Evolutionary conservation across 2,888 invertebrate species (phyloP), one percentile per base, ranked within the genome.

Genomic region (Holacanthella duospinosa): DNA sequence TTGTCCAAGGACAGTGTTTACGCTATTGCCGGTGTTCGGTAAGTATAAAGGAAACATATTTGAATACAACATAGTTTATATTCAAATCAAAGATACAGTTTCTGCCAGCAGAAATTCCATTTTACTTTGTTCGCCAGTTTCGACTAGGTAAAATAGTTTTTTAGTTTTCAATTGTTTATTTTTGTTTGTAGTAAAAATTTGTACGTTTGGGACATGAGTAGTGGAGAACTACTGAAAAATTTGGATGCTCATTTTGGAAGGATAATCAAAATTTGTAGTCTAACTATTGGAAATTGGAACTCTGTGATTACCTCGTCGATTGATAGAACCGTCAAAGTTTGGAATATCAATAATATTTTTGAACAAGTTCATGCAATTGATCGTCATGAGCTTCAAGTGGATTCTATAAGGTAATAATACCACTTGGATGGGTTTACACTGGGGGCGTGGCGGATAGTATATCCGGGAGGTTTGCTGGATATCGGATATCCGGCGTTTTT

Each of bases 321-420:
- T 58, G 97, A 99, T 78, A 84, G 96, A 65, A 93, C 94, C 0
- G 95, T 97, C 6, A 97, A 97, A 82, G 93, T 96, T 2, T 97
- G 97, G 97, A 97, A 97, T 77, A 93, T 99, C 63, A 94, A 96
- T 77, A 97, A 97, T 77, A 96, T 97, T 70, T 93, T 95, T 75
- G 96, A 97, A 76, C 93, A 95, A 77, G 94, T 95, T 0, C 93
- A 94, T 75, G 90, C 91, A 48, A 94, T 97, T 69, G 93, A 95
- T 75, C 81, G 95, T 9, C 94, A 96, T 76, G 97, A 97, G 75
- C 80, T 95, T 65, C 93, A 93, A 72, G 92, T 97, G 64, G 96
- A 97, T 77, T 85, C 87, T 26, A 89, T 97, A 57, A 87, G 88
- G 88, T 88, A 76, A 71, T n/a, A n/a, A n/a, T n/a, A n/a, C n/a